Evolutionary conservation across 2,888 invertebrate genomes (phyloP).

Genomic region (Calephelis perditalis): DNA sequence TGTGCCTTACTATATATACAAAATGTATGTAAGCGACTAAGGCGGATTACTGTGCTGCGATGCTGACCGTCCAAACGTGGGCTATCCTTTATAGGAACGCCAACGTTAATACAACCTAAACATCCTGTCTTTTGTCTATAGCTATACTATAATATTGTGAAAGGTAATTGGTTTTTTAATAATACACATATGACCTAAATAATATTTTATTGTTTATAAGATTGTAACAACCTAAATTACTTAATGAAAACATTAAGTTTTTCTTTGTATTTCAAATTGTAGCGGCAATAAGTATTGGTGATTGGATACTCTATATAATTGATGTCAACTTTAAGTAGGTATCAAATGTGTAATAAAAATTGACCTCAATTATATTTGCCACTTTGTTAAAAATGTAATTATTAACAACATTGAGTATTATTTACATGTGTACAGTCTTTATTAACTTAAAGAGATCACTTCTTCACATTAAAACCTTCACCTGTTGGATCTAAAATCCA

Average conservation of each 20-base stretch:
- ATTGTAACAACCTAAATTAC: conserved; percentile 44
- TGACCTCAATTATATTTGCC: conserved; percentile 40
- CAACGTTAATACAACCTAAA: no score
- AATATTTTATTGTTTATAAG: conserved; percentile 38
- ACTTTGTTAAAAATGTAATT: conserved; percentile 45
- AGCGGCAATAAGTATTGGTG: conserved; percentile 30
- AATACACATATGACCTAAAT: conserved; percentile 26
- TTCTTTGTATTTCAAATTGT: conserved; percentile 36
- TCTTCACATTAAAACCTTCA: conserved; percentile 92
- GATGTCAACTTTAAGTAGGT: conserved; percentile 32
- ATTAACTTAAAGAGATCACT: conserved; percentile 79
- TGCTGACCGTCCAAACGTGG: no score
- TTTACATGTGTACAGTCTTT: conserved; percentile 78
- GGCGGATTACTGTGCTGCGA: no score
- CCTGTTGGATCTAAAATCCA: conserved; percentile 97
- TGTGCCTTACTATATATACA: no score
- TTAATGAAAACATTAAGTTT: conserved; percentile 39
- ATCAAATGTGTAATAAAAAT: conserved; percentile 26
- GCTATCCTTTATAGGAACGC: no score
- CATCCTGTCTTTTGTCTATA: no score
- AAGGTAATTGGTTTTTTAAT: conserved; percentile 4
- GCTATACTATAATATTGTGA: no score
- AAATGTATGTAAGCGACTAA: no score
- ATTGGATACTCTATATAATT: conserved; percentile 25
- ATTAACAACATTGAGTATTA: conserved; percentile 75